Base-by-base conservation (phyloP, 2,888 invertebrate genomes). In the Drosophila tanythrix region DNA sequence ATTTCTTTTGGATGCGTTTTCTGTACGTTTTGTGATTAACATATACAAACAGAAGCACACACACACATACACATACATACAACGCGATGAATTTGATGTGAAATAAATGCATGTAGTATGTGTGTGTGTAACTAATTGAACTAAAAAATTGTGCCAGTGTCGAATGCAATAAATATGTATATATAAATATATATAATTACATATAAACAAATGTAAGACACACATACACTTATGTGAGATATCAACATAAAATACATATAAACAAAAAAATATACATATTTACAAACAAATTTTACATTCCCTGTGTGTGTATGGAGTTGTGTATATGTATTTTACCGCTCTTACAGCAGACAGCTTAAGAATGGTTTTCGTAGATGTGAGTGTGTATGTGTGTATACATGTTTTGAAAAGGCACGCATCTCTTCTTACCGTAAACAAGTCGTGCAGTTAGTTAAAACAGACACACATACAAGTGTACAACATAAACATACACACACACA, bases 121-220 rank as follows among this genome's bases (percentile, higher is more conserved):
- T 46, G 46, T 46, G 13, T 56, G 35, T 57, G 70, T 53, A 58
- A 50, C 67, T 50, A 65, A 74, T 74, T 63, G 61, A n/a, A n/a
- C n/a, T n/a, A n/a, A n/a, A n/a, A n/a, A n/a, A n/a, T n/a, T 57
- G 76, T 76, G 62, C 21, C 51, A 69, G 64, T 69, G 76, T 64
- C 59, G 50, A 58, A 58, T 68, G 51, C 43, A 76, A 40, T 57
- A 61, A 58, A 25, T 46, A 4, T 46, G 25, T 25, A 15, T 46
- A 46, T 25, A 25, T 25, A 25, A 46, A 46, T 25, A 15, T 46
- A 46, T 25, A 46, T 25, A 25, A 15, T 8, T 61, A 63, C 65
- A 74, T 66, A 77, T 74, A 74, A 77, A 77, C 74, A 76, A 70
- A 76, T 74, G 77, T 59, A 76, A 70, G 60, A 51, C 57, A 70